phyloP scores from a whole-genome alignment of 2,113 vertebrate species.

The Todiramphus saurophagus region DNA sequence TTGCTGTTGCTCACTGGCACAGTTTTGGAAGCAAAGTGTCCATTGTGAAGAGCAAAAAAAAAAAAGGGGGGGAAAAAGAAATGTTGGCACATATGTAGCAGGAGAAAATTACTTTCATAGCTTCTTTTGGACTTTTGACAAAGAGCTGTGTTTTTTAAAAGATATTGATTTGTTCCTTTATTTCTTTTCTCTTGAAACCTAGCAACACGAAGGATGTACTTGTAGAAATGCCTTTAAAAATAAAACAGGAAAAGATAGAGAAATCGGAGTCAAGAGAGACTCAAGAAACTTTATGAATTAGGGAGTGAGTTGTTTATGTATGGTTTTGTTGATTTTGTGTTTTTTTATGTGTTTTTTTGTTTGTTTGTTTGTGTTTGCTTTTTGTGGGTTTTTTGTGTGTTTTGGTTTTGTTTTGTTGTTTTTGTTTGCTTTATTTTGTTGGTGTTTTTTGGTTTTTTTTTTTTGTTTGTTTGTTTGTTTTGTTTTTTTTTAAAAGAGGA shows the following conservation, averaged over 20 bases:
- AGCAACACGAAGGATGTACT: neutral
- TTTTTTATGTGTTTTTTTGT: neutral
- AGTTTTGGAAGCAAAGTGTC: neutral
- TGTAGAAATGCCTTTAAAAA: slow-evolving; percentile 7
- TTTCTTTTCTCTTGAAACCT: slow-evolving; percentile 22
- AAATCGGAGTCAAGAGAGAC: neutral
- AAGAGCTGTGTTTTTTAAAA: neutral
- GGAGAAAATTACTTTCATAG: neutral
- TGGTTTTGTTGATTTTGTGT: neutral
- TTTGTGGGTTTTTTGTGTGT: neutral
- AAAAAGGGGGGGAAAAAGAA: neutral
- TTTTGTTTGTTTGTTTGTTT: too few relatives aligned
- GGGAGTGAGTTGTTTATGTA: neutral
- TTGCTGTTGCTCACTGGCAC: neutral
- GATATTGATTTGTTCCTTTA: neutral
- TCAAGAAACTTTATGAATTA: neutral
- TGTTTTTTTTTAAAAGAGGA: neutral
- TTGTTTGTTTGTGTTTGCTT: neutral
- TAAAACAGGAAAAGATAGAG: neutral
- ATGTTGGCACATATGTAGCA: neutral
- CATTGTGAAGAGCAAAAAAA: neutral
- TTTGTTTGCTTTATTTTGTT: too few relatives aligned
- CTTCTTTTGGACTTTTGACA: neutral
- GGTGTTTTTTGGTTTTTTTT: neutral
- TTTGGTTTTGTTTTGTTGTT: too few relatives aligned